These are phyloP conservation scores for Leptinotarsa defecta DNA, from an alignment of 1,140 invertebrate genomes.

Conservation along the genomic window DNA sequence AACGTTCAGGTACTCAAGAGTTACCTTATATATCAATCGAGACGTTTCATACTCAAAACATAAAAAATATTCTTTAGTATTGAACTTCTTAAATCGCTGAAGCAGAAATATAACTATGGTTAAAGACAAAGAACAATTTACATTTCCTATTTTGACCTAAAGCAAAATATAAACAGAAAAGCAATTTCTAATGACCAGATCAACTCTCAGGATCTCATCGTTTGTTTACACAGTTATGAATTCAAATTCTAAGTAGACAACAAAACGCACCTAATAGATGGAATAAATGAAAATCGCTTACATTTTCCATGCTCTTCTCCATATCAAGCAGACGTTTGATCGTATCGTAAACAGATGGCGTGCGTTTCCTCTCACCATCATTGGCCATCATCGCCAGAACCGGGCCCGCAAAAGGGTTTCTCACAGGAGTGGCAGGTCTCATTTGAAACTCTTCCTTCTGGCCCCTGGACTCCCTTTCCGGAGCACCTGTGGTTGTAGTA, in stretches of 20 bases:
- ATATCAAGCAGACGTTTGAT: constrained; percentile 62
- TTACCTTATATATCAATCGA: no score
- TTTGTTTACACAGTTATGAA: neutral
- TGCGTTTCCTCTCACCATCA: constrained; percentile 54
- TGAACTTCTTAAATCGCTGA: no score
- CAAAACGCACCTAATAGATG: neutral
- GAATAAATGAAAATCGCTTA: constrained; percentile 46
- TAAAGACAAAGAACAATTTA: no score
- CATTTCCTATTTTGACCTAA: no score
- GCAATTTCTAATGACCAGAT: no score
- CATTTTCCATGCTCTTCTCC: constrained; percentile 59
- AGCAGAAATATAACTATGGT: no score
- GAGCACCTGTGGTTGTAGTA: constrained; percentile 32
- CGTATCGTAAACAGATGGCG: constrained; percentile 61
- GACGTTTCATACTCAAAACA: no score
- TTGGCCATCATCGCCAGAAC: constrained; percentile 57
- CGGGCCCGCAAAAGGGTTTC: constrained; percentile 58
- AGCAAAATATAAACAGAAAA: no score
- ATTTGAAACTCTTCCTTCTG: constrained; percentile 67
- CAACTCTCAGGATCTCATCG: constrained; percentile 2
- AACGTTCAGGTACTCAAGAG: no score
- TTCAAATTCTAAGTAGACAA: neutral
- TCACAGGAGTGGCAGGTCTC: constrained; percentile 60
- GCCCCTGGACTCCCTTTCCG: constrained; percentile 53
- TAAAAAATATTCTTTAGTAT: no score